Percentiles rank a stretch among this genome's conserved stretches.
phyloP scores from a whole-genome alignment of 1,140 invertebrate genomes.

The Drosophila albomicans region DNA sequence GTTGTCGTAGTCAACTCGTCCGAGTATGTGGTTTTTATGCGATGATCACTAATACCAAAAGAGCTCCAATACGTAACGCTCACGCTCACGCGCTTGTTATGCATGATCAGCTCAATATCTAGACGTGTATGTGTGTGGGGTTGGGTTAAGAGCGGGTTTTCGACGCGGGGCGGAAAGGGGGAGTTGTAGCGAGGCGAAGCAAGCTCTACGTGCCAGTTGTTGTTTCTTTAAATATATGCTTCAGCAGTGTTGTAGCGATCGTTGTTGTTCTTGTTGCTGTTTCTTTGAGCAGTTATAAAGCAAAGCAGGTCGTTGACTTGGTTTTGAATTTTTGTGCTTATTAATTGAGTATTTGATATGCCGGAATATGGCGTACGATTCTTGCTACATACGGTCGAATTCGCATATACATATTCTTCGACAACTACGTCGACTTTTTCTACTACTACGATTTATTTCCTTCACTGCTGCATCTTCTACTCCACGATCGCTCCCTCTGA shows the following conservation, averaged over 20 bases:
- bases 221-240: constrained; percentile 43
- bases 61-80: constrained; percentile 51
- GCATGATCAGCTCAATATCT: constrained; percentile 71
- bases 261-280: constrained; percentile 47
- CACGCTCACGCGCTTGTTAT: constrained; percentile 83
- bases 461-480: not conserved
- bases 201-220: constrained; percentile 36
- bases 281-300: constrained; percentile 75
- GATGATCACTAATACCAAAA: constrained; percentile 36
- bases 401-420: not conserved
- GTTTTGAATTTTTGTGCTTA: constrained; percentile 82
- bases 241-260: constrained; percentile 28
- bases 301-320: constrained; percentile 84
- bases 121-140: constrained; percentile 17
- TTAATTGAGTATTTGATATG: constrained; percentile 85
- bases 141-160: constrained; percentile 30
- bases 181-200: constrained; percentile 9
- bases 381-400: constrained; percentile 14
- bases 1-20: constrained; percentile 19
- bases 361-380: constrained; percentile 52
- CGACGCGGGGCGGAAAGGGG: constrained; percentile 4
- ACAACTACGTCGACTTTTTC: not conserved
- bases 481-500: not conserved
- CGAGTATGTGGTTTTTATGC: constrained; percentile 28
- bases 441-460: not conserved